Conservation (phyloP, 2,113 vertebrate genomes). For the Sapajus apella region DNA sequence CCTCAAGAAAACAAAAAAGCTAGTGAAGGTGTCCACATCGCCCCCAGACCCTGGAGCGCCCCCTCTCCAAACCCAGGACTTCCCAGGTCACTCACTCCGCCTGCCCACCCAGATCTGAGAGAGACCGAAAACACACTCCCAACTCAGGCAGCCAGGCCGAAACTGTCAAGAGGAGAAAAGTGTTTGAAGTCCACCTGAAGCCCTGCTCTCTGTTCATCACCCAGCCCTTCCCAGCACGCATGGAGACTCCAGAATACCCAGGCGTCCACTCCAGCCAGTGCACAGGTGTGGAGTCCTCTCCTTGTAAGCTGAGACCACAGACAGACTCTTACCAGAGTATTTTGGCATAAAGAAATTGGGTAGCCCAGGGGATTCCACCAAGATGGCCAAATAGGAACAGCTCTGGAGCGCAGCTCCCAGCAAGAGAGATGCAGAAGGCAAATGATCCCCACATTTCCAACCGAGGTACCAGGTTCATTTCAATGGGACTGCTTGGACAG, state of each 20-base stretch:
- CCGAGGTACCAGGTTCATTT: too few species aligned
- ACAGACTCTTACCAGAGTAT: background rate
- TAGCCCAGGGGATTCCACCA: too few species aligned
- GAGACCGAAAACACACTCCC: conserved; percentile 44
- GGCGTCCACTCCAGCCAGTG: background rate
- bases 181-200: background rate
- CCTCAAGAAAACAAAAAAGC: too few species aligned
- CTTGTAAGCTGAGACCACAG: background rate
- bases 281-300: background rate
- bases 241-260: background rate
- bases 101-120: background rate
- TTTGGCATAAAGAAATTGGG: too few species aligned
- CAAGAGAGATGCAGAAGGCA: too few species aligned
- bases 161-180: conserved; percentile 79
- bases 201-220: too few species aligned
- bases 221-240: background rate
- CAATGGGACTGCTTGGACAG: too few species aligned
- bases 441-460: too few species aligned
- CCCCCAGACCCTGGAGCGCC: background rate
- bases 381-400: too few species aligned
- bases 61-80: background rate
- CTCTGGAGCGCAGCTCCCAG: too few species aligned
- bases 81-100: background rate
- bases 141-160: conserved; percentile 44
- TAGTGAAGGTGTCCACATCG: background rate